These are phyloP conservation scores for Anguilla japonica DNA, from an alignment of 2,113 vertebrate genomes.

Conservation along the genomic window DNA sequence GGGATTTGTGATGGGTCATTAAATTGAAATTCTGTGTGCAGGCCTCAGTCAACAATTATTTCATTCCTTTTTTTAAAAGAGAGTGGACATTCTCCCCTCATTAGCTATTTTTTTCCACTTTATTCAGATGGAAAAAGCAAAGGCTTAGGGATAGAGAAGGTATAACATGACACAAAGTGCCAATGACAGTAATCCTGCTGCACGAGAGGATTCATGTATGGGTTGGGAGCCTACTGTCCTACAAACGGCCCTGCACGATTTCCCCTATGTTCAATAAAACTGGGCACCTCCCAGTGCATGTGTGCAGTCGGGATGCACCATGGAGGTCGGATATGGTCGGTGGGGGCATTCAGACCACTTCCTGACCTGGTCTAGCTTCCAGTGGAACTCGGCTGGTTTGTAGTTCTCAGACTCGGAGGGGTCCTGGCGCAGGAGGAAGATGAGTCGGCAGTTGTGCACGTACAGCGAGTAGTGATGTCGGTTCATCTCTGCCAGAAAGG, in stretches of 20 bases:
- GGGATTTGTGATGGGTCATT: not conserved
- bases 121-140: too few species aligned
- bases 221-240: too few species aligned
- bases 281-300: not conserved
- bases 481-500: slow-evolving; percentile 82
- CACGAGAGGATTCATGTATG: too few species aligned
- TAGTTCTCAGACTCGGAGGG: slow-evolving; percentile 80
- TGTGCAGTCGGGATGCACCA: not conserved
- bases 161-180: too few species aligned
- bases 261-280: not conserved
- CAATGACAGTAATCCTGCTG: too few species aligned
- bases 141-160: too few species aligned
- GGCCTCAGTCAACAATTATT: not conserved
- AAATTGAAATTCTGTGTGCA: not conserved
- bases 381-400: slow-evolving; percentile 94
- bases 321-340: not conserved
- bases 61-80: too few species aligned
- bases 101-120: too few species aligned
- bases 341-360: not conserved
- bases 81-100: too few species aligned
- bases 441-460: slow-evolving; percentile 88
- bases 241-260: too few species aligned
- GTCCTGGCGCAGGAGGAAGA: slow-evolving; percentile 91
- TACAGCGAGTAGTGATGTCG: slow-evolving; percentile 90
- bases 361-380: slow-evolving; percentile 90